These are phyloP conservation scores for Sebastes cheni DNA, from an alignment of 2,797 vertebrate species.

Conservation along the genomic window DNA sequence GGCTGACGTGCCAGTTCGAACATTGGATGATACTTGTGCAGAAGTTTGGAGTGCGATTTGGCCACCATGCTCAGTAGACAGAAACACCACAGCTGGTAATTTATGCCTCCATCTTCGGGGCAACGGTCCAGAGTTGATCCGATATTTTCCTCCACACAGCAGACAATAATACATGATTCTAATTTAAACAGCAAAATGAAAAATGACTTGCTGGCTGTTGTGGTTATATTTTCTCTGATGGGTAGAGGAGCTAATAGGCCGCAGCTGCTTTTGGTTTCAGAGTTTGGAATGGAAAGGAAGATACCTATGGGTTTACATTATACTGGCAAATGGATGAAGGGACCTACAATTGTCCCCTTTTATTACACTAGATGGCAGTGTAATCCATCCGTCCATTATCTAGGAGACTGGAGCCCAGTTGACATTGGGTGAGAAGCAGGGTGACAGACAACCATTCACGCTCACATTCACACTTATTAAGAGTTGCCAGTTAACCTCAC, in stretches of 20 bases:
- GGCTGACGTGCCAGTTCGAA: neutral
- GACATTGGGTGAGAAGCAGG: neutral
- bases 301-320: neutral
- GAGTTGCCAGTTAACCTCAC: neutral
- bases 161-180: slow-evolving; percentile 1
- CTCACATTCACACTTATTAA: neutral
- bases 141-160: neutral
- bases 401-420: neutral
- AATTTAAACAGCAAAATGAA: slow-evolving; percentile 20
- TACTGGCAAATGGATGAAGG: neutral
- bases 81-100: neutral
- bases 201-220: neutral
- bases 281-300: slow-evolving; percentile 10
- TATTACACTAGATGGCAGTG: slow-evolving; percentile 75
- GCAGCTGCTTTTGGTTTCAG: slow-evolving; percentile 28
- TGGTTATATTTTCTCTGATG: neutral
- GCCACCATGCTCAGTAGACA: neutral
- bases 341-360: neutral
- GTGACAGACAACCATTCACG: neutral
- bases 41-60: neutral
- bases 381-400: slow-evolving; percentile 8
- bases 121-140: neutral
- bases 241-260: neutral
- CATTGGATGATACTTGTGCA: neutral
- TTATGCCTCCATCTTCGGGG: neutral